phyloP scores from a whole-genome alignment of 2,113 vertebrate species.

The Tylochromis polylepis region DNA sequence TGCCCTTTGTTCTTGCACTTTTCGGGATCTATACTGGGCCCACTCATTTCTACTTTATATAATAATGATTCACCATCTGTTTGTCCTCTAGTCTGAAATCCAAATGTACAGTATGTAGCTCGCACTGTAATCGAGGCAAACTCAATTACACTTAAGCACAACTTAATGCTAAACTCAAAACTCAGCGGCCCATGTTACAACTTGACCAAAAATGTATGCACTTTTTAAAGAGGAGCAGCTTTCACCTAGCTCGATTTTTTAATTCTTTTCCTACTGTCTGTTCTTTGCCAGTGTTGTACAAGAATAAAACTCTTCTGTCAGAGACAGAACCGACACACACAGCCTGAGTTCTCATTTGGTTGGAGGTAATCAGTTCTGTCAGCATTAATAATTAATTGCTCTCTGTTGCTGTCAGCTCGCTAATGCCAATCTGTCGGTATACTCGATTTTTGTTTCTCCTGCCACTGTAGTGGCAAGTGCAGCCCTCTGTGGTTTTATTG shows the following conservation, averaged over 20 bases:
- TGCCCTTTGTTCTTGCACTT: constrained; percentile 26
- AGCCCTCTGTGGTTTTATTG: neutral
- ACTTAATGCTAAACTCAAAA: neutral
- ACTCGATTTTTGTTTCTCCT: constrained; percentile 8
- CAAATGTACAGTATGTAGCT: constrained; percentile 3
- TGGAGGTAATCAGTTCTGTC: constrained; percentile 23
- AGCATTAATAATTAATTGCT: constrained; percentile 34
- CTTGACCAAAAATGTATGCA: neutral
- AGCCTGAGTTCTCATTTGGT: neutral
- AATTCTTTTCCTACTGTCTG: neutral
- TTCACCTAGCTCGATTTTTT: neutral
- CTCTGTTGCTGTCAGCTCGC: constrained; percentile 6
- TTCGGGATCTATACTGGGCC: constrained; percentile 31
- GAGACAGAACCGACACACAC: neutral
- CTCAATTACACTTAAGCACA: neutral
- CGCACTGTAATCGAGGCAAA: neutral
- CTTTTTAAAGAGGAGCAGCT: neutral
- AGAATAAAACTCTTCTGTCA: neutral
- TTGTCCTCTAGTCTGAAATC: constrained; percentile 18
- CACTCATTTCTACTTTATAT: constrained; percentile 54
- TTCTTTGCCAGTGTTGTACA: neutral
- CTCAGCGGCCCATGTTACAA: neutral
- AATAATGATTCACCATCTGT: constrained; percentile 52
- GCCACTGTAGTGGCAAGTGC: neutral
- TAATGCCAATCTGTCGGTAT: constrained; percentile 23